Evolutionary conservation across 37 sponge, comb jelly and placozoan genomes (phyloP), one percentile per base, ranked within the genome.

Genomic region (Eunapius fragilis): DNA sequence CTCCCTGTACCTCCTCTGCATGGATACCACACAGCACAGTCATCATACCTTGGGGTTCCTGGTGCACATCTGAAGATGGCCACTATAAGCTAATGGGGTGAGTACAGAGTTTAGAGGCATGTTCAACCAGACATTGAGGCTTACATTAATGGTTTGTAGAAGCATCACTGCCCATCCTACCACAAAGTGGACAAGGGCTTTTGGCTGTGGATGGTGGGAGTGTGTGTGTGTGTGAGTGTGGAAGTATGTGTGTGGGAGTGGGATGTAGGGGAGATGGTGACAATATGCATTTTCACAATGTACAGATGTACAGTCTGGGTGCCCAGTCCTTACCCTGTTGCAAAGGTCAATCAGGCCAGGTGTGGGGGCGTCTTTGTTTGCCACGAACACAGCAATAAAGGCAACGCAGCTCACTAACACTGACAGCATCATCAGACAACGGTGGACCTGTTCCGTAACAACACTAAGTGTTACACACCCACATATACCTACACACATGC

Each of bases 1-100:
- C n/a, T n/a, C n/a, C n/a, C n/a, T n/a, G n/a, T n/a, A n/a, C n/a
- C n/a, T n/a, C n/a, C n/a, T n/a, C n/a, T n/a, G n/a, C n/a, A n/a
- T n/a, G n/a, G n/a, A n/a, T n/a, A n/a, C n/a, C n/a, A n/a, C n/a
- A n/a, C n/a, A n/a, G n/a, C n/a, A 76, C 3, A 10, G 3, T 35
- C 75, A 9, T 23, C 41, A 41, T 58, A 58, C 58, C 58, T 58
- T 4, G 22, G 58, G 14, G 58, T 58, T 11, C 58, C 58, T 79
- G 91, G 94, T 23, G 88, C 85, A 36, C 91, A 90, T 25, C 94
- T 80, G 37, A 80, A 88, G 10, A 88, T 22, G 37, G 91, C 82
- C 71, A 94, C 78, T 70, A 94, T 75, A 0, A 91, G 94, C 94
- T 94, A 49, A 24, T 69, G 26, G 71, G 33, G 6, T 4, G 74